A percentile compares a stretch with the other conserved stretches of the same genome.
Conservation (phyloP, 2,888 invertebrate genomes). For the Aphidoletes aphidimyza region DNA sequence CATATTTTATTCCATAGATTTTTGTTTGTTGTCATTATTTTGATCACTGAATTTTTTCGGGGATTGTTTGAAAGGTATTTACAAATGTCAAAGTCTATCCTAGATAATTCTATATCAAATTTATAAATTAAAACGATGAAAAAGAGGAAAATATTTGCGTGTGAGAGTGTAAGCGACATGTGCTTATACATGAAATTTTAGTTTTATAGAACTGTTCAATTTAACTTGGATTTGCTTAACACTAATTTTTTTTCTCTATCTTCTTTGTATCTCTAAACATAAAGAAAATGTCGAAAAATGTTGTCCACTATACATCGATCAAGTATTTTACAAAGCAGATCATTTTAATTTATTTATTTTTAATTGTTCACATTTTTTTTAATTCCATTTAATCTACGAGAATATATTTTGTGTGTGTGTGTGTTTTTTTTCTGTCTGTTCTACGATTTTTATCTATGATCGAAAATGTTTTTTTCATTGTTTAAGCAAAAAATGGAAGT, state of each 20-base stretch:
- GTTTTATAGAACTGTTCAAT: neutral
- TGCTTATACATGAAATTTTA: neutral
- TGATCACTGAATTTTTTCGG: neutral
- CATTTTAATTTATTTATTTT: neutral
- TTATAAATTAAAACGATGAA: constrained; percentile 16
- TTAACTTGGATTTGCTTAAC: neutral
- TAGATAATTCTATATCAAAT: no score
- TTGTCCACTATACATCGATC: constrained; percentile 41
- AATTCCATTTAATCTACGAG: constrained; percentile 22
- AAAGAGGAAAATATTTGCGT: neutral
- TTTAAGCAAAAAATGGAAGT: neutral
- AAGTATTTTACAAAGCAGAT: constrained; percentile 47
- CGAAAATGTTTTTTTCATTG: neutral
- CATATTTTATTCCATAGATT: constrained; percentile 3
- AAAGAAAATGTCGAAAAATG: constrained; percentile 18
- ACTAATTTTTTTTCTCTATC: neutral
- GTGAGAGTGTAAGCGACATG: neutral
- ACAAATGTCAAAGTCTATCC: constrained; percentile 5
- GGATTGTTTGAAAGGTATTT: constrained; percentile 40
- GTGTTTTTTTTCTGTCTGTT: neutral
- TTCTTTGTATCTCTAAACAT: constrained; percentile 14
- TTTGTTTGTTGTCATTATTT: neutral
- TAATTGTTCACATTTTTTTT: neutral
- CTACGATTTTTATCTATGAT: neutral
- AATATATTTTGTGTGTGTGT: no score